Evolutionary conservation across 2,113 vertebrate species (phyloP), one percentile per base, ranked within the genome.

Genomic region (Hyperopisus bebe): DNA sequence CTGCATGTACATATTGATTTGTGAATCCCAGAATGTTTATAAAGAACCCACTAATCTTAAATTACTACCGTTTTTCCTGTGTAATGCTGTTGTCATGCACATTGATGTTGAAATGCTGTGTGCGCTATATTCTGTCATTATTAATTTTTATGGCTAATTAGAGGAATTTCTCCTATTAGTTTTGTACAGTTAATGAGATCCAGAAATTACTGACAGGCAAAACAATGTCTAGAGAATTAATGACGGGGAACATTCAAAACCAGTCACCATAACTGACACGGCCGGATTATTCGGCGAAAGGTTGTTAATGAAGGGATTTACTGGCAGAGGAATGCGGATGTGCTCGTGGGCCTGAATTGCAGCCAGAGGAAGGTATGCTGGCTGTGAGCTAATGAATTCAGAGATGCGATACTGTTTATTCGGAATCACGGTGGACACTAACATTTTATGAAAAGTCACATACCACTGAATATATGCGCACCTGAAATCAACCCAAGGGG

Each of bases 121-220:
- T 87, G 31, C 3, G 8, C 53, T 87, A 27, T 58, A 42, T 88
- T 66, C 13, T 88, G 53, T 87, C 27, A 17, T 87, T 87, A 87
- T 87, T 53, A 19, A 35, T 87, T 51, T 70, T 86, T 53, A 48
- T n/a, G 82, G 82, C 82, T 42, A 84, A 84, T 84, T 84, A 84
- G 39, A 84, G 17, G 39, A 84, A 84, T 46, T 46, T 47, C 27
- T 51, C 48, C 84, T n/a, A 51, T 84, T 84, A 84, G 82, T 47
- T 84, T 44, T 84, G 39, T 46, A 84, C 44, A 84, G 24, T 84
- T 84, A 46, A 46, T 84, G 82, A 84, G 82, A 84, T 84, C 42
- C 82, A 84, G 82, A 84, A 84, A 84, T 84, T 84, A n/a, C 82
- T 46, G 39, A 46, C 39, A 46, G 44, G 44, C 82, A 84, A 84